phyloP scores from a whole-genome alignment of 2,888 invertebrate species.

The Eurytoma adleriae region DNA sequence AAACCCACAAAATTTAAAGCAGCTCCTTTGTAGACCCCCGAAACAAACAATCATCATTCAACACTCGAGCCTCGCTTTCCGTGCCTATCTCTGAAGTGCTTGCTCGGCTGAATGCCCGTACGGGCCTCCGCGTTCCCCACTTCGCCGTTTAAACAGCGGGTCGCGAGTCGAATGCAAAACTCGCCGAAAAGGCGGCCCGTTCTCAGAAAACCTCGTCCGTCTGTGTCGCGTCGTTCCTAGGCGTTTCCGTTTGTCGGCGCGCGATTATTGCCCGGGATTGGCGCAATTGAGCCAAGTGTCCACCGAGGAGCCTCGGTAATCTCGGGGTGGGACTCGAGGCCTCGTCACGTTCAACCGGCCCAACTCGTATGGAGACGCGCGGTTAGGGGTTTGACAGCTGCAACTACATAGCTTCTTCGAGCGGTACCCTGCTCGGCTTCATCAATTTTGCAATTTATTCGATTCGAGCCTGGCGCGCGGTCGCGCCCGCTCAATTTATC shows the following conservation, averaged over 20 bases:
- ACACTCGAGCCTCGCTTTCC: background rate
- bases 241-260: background rate
- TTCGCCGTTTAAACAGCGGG: constrained; percentile 40
- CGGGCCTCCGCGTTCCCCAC: constrained; percentile 1
- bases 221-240: no score
- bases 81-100: constrained; percentile 3
- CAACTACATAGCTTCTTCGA: background rate
- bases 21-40: constrained; percentile 11
- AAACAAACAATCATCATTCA: constrained; percentile 27
- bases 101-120: constrained; percentile 15
- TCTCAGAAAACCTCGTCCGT: constrained; percentile 21
- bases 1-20: constrained; percentile 2
- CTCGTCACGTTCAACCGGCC: constrained; percentile 22
- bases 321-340: background rate
- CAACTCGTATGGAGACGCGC: background rate
- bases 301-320: constrained; percentile 56
- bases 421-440: background rate
- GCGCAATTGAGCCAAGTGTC: constrained; percentile 72
- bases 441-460: constrained; percentile 44
- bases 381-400: background rate
- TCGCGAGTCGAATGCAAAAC: constrained; percentile 34
- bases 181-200: constrained; percentile 40
- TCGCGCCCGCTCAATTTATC: no score
- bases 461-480: background rate
- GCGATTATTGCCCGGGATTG: constrained; percentile 68